A percentile compares a stretch with the other conserved stretches of the same genome.
Evolutionary conservation across 2,113 vertebrate species (phyloP).

Genomic region (Pomatorhinus ruficollis): DNA sequence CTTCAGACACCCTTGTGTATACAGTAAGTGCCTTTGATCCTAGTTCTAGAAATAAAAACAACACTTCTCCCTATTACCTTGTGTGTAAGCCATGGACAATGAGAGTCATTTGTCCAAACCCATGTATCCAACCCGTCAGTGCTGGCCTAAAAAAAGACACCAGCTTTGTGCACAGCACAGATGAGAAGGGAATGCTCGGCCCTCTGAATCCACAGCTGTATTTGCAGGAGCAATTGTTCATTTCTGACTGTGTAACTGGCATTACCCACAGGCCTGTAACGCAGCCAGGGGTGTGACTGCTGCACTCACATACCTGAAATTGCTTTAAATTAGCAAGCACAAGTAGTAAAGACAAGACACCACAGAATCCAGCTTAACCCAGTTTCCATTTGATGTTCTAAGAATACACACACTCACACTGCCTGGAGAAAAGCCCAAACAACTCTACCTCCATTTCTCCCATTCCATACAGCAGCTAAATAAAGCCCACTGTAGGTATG

Average conservation of each 20-base stretch:
- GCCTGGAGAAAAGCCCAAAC: background rate
- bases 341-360: background rate
- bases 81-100: background rate
- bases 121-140: background rate
- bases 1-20: background rate
- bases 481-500: background rate
- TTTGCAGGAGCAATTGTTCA: background rate
- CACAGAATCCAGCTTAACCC: background rate
- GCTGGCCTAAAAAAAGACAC: background rate
- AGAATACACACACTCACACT: background rate
- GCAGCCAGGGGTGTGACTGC: background rate
- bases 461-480: background rate
- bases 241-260: background rate
- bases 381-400: background rate
- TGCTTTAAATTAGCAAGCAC: background rate
- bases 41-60: background rate
- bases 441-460: background rate
- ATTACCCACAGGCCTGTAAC: background rate
- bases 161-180: rapidly evolving
- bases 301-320: background rate
- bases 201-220: background rate
- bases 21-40: background rate
- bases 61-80: background rate
- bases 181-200: background rate
- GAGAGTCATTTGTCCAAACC: background rate